Evolutionary conservation across 2,797 vertebrate species (phyloP).

Genomic region (Lophius americanus): DNA sequence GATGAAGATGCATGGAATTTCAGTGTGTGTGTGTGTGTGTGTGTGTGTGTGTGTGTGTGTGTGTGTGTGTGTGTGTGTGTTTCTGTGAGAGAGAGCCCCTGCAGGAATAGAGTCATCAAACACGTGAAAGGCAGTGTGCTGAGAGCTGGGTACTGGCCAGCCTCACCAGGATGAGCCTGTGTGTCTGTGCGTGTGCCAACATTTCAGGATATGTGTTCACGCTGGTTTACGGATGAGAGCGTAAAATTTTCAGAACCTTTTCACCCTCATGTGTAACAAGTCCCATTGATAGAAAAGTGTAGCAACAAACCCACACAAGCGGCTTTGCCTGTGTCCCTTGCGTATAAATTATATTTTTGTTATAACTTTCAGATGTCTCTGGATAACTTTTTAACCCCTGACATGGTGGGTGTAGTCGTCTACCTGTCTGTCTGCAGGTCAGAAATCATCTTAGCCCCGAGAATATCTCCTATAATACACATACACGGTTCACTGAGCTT

Average conservation of each 20-base stretch:
- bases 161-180: conserved; percentile 38
- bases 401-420: too few relatives aligned
- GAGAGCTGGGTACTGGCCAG: conserved; percentile 55
- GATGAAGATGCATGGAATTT: conserved; percentile 9
- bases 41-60: conserved; percentile 31
- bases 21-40: conserved; percentile 2
- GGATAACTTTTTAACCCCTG: conserved; percentile 1
- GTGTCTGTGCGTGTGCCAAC: conserved; percentile 24
- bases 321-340: conserved; percentile 17
- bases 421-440: too few relatives aligned
- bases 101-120: conserved; percentile 55
- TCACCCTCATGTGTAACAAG: conserved; percentile 75
- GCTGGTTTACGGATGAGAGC: conserved; percentile 61
- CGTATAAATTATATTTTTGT: conserved; percentile 32
- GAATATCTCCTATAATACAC: neutral
- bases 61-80: conserved; percentile 31
- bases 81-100: conserved; percentile 3
- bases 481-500: neutral
- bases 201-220: conserved; percentile 43
- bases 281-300: conserved; percentile 71
- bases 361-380: conserved; percentile 13
- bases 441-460: too few relatives aligned
- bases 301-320: conserved; percentile 57
- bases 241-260: conserved; percentile 71
- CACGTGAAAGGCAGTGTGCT: conserved; percentile 50